Evolutionary conservation across 2,797 vertebrate species (phyloP).

Genomic region (Streptopelia turtur): DNA sequence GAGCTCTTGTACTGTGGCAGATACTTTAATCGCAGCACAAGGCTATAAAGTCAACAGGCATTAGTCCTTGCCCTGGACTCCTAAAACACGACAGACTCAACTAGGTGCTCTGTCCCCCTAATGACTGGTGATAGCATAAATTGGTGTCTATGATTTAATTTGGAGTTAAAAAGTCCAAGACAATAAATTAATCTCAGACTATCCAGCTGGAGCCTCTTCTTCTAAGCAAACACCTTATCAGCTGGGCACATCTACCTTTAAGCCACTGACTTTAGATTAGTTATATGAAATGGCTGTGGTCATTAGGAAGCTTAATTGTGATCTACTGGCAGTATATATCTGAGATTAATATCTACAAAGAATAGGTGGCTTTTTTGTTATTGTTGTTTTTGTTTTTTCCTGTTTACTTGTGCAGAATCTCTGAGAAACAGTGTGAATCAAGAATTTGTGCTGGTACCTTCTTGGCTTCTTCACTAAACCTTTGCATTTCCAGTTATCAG

Average conservation of each 20-base stretch:
- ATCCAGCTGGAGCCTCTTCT: not conserved
- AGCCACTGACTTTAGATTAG: not conserved
- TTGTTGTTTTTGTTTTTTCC: not conserved
- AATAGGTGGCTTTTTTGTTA: not conserved
- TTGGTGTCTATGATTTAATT: not conserved
- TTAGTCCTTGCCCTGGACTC: not conserved
- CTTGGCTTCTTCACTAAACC: not conserved
- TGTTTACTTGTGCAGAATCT: not conserved
- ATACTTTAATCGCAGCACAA: not conserved
- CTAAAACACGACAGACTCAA: no score
- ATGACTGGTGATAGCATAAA: not conserved
- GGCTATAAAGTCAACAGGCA: not conserved
- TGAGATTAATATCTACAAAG: not conserved
- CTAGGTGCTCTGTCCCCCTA: not conserved
- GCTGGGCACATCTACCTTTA: fast-evolving
- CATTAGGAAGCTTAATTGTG: not conserved
- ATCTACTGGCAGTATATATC: not conserved
- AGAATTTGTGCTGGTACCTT: not conserved
- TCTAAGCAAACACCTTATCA: not conserved
- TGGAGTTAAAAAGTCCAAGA: not conserved
- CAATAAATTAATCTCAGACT: not conserved
- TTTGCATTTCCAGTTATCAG: not conserved
- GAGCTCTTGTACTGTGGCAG: not conserved
- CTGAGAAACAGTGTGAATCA: not conserved
- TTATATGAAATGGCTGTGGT: not conserved